Conservation (phyloP, 2,888 invertebrate species). For the Branchellion lobata region DNA sequence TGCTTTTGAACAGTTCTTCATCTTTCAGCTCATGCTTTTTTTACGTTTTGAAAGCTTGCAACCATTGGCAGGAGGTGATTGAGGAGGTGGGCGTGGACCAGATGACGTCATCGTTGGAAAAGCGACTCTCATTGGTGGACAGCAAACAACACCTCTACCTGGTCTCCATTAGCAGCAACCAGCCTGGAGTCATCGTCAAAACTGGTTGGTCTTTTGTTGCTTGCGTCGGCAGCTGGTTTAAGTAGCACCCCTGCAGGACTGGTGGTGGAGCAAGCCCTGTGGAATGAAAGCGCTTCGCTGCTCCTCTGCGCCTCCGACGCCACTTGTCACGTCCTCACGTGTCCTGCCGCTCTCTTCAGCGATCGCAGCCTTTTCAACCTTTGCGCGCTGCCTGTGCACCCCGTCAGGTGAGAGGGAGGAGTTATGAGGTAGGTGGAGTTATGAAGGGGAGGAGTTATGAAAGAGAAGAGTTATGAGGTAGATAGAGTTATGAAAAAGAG, state of each 20-base stretch:
- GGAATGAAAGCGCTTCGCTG: constrained; percentile 77
- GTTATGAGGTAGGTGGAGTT: neutral
- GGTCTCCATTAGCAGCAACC: neutral
- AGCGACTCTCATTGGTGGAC: constrained; percentile 84
- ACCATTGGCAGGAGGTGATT: constrained; percentile 69
- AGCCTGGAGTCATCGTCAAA: neutral
- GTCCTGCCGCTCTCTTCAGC: constrained; percentile 73
- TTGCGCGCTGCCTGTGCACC: constrained; percentile 65
- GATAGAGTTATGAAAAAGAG: neutral
- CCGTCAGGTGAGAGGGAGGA: constrained; percentile 57
- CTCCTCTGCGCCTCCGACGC: constrained; percentile 77
- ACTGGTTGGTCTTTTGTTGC: neutral
- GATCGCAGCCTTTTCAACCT: constrained; percentile 72
- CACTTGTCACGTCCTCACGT: constrained; percentile 68
- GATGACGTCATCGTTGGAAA: constrained; percentile 75
- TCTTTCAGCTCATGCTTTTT: neutral
- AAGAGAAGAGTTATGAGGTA: neutral
- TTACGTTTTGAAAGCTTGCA: neutral
- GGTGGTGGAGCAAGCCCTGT: constrained; percentile 70
- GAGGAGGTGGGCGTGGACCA: constrained; percentile 80
- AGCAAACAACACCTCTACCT: constrained; percentile 83
- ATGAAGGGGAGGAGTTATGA: neutral
- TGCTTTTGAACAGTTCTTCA: neutral
- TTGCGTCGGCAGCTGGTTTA: neutral
- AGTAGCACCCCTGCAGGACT: constrained; percentile 64